Evolutionary conservation across 2,797 vertebrate species (phyloP).

Genomic region (Poecilia velifera): DNA sequence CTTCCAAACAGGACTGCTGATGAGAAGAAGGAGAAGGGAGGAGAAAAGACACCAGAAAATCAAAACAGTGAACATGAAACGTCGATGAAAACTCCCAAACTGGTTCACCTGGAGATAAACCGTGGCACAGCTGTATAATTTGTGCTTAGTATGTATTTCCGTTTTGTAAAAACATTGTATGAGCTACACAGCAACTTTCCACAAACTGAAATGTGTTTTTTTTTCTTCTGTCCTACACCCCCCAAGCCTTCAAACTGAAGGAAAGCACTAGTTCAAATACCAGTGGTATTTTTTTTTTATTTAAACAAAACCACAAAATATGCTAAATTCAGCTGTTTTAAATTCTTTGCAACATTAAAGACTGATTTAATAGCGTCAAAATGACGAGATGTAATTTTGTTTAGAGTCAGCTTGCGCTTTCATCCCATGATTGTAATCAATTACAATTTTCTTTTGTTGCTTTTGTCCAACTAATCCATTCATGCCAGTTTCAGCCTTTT

Average conservation of each 20-base stretch:
- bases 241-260: conserved; percentile 5
- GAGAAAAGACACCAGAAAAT: conserved; percentile 81
- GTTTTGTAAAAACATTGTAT: conserved; percentile 38
- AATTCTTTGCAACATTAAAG: neutral
- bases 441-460: neutral
- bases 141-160: no score
- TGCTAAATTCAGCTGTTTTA: no score
- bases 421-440: neutral
- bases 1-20: conserved; percentile 78
- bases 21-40: conserved; percentile 86
- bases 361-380: neutral
- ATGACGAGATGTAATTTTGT: neutral
- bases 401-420: neutral
- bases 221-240: conserved; percentile 1
- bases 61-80: conserved; percentile 81
- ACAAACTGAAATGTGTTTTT: neutral
- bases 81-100: conserved; percentile 74
- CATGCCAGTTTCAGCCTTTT: neutral
- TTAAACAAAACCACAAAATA: neutral
- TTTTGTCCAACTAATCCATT: neutral
- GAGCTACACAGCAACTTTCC: neutral
- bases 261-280: conserved; percentile 6
- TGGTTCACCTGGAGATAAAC: conserved; percentile 82
- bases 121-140: conserved; percentile 88
- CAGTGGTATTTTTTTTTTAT: neutral